These are phyloP conservation scores for Linurgus olivaceus DNA, from an alignment of 2,797 vertebrate genomes.

Conservation along the genomic window DNA sequence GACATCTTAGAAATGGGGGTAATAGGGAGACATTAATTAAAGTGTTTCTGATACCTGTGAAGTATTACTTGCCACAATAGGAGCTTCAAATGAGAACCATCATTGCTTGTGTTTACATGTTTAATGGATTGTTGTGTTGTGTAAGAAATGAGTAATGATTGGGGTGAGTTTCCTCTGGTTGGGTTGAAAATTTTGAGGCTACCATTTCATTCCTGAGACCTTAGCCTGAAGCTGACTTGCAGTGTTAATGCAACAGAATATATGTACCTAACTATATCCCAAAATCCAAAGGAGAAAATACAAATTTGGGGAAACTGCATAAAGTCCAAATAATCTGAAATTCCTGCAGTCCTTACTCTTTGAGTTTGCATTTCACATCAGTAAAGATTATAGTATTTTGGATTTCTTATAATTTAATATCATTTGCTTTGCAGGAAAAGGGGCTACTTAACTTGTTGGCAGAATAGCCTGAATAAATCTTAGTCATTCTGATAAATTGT, in stretches of 20 bases:
- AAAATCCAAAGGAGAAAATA: slow-evolving; percentile 7
- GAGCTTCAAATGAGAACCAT: not conserved
- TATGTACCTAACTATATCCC: not conserved
- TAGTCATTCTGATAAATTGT: not conserved
- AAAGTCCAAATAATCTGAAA: not conserved
- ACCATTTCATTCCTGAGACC: not conserved
- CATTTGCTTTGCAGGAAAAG: not conserved
- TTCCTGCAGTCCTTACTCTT: not conserved
- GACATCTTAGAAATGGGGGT: not conserved
- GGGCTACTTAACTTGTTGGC: not conserved
- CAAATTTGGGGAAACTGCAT: not conserved
- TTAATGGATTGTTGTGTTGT: not conserved
- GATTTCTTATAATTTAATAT: not conserved
- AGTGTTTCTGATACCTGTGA: slow-evolving; percentile 42
- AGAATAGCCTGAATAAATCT: not conserved
- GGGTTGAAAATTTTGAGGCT: not conserved
- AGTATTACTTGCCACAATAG: slow-evolving; percentile 34
- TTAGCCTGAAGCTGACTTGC: not conserved
- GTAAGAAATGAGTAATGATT: not conserved
- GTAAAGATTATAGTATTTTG: not conserved
- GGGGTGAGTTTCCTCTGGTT: not conserved
- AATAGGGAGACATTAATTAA: not conserved
- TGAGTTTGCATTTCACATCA: not conserved
- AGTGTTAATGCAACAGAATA: slow-evolving; percentile 23
- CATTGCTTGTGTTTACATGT: slow-evolving; percentile 61